Base-by-base conservation (phyloP, 2,113 vertebrate genomes). In the Tricholaema leucomelas region DNA sequence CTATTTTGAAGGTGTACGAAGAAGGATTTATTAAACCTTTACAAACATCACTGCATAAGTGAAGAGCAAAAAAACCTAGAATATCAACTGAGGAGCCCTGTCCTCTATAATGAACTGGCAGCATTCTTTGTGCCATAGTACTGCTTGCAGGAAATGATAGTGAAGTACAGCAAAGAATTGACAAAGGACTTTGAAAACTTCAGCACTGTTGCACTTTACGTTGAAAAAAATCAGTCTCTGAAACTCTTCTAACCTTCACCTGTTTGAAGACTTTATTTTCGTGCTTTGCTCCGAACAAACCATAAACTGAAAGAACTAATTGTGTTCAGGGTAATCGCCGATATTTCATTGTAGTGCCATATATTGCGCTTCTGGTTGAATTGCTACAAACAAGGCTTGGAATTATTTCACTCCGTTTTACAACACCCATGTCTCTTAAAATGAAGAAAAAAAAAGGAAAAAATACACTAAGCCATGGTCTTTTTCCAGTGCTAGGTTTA, bases 121-220 rank as follows among this genome's bases (percentile, higher is more conserved):
- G 74, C 85, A 81, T 91, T 96, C 89, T 94, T 87, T 94, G 94
- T 97, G 97, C 96, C 95, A 84, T 96, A 92, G 80, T 85, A 91
- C 96, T 96, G 95, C 91, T 96, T 72, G 79, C 93, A 97, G 95
- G 93, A 97, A 95, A 81, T 81, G 85, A 93, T 95, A 91, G 96
- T 90, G 92, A 93, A 95, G 95, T 95, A 95, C 93, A 95, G 92
- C 95, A 94, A 97, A 96, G 97, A 97, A 97, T 96, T 97, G 93
- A 97, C 72, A 97, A 96, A 97, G 97, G 98, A 98, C 96, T 94
- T 93, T 92, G 98, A 98, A 98, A 98, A 99, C 97, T 98, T 98
- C 97, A 99, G 99, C 99, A 99, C 99, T 99, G 97, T 98, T 99
- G 99, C 99, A 99, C 99, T 99, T 99, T 99, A 99, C 88, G 97